Evolutionary conservation across 2,888 invertebrate genomes (phyloP).

Genomic region (Saturnia japonica): DNA sequence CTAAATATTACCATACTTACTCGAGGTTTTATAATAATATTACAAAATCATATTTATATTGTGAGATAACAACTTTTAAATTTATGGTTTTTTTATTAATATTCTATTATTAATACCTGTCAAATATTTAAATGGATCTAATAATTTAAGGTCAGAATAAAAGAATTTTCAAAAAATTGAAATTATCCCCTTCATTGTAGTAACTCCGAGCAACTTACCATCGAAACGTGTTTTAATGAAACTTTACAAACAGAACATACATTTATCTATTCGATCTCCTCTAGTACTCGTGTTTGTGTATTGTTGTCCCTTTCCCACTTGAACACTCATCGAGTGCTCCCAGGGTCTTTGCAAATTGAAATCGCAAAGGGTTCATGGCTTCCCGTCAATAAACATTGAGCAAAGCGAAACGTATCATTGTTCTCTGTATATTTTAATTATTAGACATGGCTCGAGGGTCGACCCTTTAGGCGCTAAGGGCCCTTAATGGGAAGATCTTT

Average conservation of each 20-base stretch:
- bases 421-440: slow-evolving; percentile 77
- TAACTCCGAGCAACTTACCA: not conserved
- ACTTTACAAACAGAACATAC: slow-evolving; percentile 7
- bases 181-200: slow-evolving; percentile 6
- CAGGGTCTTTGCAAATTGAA: slow-evolving; percentile 67
- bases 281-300: slow-evolving; percentile 15
- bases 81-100: too few relatives aligned
- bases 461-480: slow-evolving; percentile 51
- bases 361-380: slow-evolving; percentile 67
- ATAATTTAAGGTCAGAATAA: not conserved
- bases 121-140: not conserved
- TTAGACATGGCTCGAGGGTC: slow-evolving; percentile 58
- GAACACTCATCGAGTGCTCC: slow-evolving; percentile 28
- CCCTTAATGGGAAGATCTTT: slow-evolving; percentile 50
- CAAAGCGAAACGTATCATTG: slow-evolving; percentile 73
- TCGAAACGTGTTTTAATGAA: slow-evolving; percentile 16
- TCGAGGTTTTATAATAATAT: too few relatives aligned
- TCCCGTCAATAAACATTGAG: slow-evolving; percentile 73
- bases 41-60: too few relatives aligned
- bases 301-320: slow-evolving; percentile 24
- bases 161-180: not conserved
- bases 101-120: not conserved
- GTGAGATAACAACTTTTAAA: too few relatives aligned
- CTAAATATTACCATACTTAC: too few relatives aligned
- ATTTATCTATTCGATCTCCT: slow-evolving; percentile 15